Evolutionary conservation across 2,113 vertebrate species (phyloP).

Genomic region (Ranitomeya variabilis): DNA sequence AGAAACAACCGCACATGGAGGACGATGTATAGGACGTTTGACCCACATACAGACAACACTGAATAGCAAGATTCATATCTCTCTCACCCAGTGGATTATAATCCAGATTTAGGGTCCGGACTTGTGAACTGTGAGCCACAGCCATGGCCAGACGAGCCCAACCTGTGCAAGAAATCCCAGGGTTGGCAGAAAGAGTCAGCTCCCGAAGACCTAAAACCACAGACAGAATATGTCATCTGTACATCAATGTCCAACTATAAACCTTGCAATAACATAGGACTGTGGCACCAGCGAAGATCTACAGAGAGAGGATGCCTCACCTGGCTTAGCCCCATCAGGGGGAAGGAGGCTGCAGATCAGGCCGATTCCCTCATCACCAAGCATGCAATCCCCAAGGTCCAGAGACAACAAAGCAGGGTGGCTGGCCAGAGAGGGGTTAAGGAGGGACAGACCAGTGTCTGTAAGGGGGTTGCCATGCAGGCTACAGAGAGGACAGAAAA

Average conservation of each 20-base stretch:
- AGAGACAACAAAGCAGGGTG: conserved; percentile 90
- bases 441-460: conserved; percentile 85
- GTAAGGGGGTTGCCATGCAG: conserved; percentile 91
- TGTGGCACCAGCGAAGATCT: not conserved
- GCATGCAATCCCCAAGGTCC: conserved; percentile 94
- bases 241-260: not conserved
- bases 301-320: conserved; percentile 70
- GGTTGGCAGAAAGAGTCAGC: conserved; percentile 92
- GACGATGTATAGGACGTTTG: not conserved
- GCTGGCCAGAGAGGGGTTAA: conserved; percentile 86
- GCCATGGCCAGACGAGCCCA: conserved; percentile 92
- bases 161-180: conserved; percentile 87
- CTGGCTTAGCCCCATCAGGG: conserved; percentile 93
- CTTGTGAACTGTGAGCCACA: conserved; percentile 94
- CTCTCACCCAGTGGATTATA: conserved; percentile 90
- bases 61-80: no score
- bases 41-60: not conserved
- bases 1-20: not conserved
- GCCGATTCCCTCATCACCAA: conserved; percentile 90
- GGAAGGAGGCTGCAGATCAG: conserved; percentile 94
- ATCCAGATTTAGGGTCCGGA: conserved; percentile 92
- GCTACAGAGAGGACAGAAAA: conserved; percentile 65
- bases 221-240: not conserved
- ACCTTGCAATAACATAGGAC: not conserved
- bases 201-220: conserved; percentile 86